Evolutionary conservation across 2,888 invertebrate species (phyloP).

Genomic region (Candidula unifasciata): DNA sequence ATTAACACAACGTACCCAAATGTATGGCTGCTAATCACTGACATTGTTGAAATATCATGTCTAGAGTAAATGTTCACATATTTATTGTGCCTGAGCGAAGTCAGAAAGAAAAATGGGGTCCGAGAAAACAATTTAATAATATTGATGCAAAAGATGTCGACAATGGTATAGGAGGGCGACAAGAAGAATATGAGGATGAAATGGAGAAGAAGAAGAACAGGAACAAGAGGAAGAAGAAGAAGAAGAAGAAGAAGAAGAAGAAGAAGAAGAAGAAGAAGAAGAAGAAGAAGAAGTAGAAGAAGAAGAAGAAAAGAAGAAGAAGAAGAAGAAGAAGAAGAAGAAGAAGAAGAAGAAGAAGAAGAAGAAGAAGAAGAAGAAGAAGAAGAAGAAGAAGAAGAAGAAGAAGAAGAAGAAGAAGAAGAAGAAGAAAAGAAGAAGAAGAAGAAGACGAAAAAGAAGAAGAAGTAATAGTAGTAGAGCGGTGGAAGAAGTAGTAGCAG

Average conservation of each 20-base stretch:
- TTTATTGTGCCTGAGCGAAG: no score
- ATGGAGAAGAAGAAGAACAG: conserved; percentile 18
- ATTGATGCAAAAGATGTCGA: neutral
- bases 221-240: neutral
- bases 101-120: neutral
- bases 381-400: no score
- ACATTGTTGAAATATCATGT: no score
- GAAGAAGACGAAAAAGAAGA: no score
- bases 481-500: no score
- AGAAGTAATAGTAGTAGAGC: no score
- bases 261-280: conserved; percentile 15
- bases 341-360: neutral
- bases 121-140: neutral
- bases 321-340: neutral
- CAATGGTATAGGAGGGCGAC: neutral
- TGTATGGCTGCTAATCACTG: no score
- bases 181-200: neutral
- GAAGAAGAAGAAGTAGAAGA: conserved; percentile 8
- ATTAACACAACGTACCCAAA: no score
- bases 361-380: neutral
- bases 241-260: neutral
- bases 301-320: neutral
- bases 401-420: no score
- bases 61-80: no score
- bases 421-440: no score